These are phyloP conservation scores for Drosophila borborema DNA, from an alignment of 2,888 invertebrate species.

Conservation along the genomic window DNA sequence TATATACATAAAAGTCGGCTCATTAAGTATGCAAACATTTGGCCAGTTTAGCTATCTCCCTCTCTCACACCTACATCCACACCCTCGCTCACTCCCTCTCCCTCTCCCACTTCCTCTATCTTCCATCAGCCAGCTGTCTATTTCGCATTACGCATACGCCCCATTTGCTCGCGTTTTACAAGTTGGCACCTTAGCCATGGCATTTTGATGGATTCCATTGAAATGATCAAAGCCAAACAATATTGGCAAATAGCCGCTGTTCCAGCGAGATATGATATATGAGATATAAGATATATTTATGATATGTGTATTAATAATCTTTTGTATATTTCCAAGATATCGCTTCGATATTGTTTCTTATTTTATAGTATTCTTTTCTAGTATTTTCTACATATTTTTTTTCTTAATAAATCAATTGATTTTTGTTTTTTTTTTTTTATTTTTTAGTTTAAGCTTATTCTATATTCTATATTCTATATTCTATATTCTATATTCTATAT, in stretches of 20 bases:
- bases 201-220: conserved; percentile 37
- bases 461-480: too few relatives aligned
- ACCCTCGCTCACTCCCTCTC: background rate
- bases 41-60: conserved; percentile 19
- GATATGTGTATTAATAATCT: background rate
- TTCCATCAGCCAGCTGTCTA: background rate
- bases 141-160: conserved; percentile 50
- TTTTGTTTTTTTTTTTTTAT: too few relatives aligned
- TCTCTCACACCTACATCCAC: too few relatives aligned
- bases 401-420: background rate
- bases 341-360: background rate
- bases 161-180: conserved; percentile 34
- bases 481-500: too few relatives aligned
- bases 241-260: background rate
- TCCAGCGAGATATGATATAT: background rate
- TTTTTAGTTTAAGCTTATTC: too few relatives aligned
- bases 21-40: conserved; percentile 74
- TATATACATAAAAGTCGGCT: conserved; percentile 40
- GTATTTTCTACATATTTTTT: background rate
- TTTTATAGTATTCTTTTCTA: background rate
- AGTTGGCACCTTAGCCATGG: conserved; percentile 31
- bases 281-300: background rate
- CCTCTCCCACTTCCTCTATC: background rate
- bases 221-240: conserved; percentile 38
- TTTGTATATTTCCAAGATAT: background rate